These are phyloP conservation scores for Bruchidius siliquastri DNA, from an alignment of 2,888 invertebrate genomes.

Conservation along the genomic window DNA sequence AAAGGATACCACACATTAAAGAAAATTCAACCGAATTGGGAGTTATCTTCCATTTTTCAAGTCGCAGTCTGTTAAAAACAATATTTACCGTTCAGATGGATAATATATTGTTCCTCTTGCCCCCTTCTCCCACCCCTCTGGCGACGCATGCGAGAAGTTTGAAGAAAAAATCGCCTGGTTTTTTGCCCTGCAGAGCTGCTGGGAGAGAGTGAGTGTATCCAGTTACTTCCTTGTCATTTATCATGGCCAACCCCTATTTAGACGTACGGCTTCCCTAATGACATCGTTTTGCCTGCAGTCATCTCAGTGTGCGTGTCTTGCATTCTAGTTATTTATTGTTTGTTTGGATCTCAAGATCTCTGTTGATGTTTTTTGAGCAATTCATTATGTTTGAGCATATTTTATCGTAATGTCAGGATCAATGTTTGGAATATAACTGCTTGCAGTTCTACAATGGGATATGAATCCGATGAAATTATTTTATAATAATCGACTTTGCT, in stretches of 20 bases:
- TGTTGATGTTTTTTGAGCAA: neutral
- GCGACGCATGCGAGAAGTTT: too few relatives aligned
- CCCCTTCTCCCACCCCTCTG: too few relatives aligned
- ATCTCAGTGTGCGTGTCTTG: neutral
- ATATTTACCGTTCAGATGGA: too few relatives aligned
- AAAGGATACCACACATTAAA: too few relatives aligned
- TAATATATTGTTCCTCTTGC: too few relatives aligned
- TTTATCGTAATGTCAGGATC: neutral
- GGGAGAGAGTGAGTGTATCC: slow-evolving; percentile 21
- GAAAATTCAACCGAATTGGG: too few relatives aligned
- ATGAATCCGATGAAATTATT: too few relatives aligned
- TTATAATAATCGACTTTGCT: too few relatives aligned
- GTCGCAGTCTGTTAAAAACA: too few relatives aligned
- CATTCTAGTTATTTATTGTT: neutral
- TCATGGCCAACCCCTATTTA: slow-evolving; percentile 33
- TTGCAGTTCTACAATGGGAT: too few relatives aligned
- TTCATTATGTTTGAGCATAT: neutral
- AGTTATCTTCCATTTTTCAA: too few relatives aligned
- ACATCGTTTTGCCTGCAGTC: slow-evolving; percentile 17
- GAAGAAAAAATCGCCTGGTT: too few relatives aligned
- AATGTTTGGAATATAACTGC: neutral
- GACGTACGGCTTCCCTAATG: slow-evolving; percentile 38
- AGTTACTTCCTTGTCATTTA: slow-evolving; percentile 35
- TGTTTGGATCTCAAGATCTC: neutral
- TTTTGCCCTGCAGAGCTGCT: slow-evolving; percentile 12